These are phyloP conservation scores for Probaryconus sp. DNA, from an alignment of 1,140 invertebrate species.

Conservation along the genomic window DNA sequence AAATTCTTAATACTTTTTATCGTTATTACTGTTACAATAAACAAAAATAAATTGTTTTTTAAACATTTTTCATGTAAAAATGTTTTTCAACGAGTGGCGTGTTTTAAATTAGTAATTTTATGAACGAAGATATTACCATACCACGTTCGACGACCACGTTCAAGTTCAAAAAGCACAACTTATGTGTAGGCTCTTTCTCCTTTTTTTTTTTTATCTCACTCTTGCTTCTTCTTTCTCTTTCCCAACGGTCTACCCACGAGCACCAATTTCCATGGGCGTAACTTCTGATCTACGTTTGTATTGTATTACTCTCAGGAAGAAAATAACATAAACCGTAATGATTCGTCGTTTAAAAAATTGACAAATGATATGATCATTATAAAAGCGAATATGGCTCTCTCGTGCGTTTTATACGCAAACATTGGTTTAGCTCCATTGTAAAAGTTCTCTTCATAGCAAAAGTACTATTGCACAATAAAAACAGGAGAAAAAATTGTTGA, in stretches of 20 bases:
- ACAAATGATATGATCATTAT: conserved; percentile 29
- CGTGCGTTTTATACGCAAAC: too few species aligned
- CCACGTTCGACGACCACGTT: conserved; percentile 9
- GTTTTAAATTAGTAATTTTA: conserved; percentile 6
- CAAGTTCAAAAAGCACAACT: conserved; percentile 42
- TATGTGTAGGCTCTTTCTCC: conserved; percentile 33
- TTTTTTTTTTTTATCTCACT: too few species aligned
- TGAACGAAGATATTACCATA: conserved; percentile 12
- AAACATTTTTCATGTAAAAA: too few species aligned
- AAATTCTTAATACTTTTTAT: too few species aligned
- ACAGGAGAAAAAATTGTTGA: too few species aligned
- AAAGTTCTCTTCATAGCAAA: too few species aligned
- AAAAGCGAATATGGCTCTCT: too few species aligned
- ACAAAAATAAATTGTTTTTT: too few species aligned
- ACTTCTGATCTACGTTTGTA: conserved; percentile 43
- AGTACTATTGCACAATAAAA: too few species aligned
- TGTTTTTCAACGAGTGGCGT: too few species aligned
- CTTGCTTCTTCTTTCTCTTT: conserved; percentile 20
- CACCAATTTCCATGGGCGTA: conserved; percentile 47
- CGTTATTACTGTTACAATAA: too few species aligned
- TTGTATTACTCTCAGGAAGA: conserved; percentile 23
- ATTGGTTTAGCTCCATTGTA: too few species aligned
- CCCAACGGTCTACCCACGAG: conserved; percentile 42
- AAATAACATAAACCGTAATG: conserved; percentile 47
- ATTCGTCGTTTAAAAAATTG: conserved; percentile 40